Evolutionary conservation across 2,888 invertebrate genomes (phyloP).

Genomic region (Callyntrura sp.): DNA sequence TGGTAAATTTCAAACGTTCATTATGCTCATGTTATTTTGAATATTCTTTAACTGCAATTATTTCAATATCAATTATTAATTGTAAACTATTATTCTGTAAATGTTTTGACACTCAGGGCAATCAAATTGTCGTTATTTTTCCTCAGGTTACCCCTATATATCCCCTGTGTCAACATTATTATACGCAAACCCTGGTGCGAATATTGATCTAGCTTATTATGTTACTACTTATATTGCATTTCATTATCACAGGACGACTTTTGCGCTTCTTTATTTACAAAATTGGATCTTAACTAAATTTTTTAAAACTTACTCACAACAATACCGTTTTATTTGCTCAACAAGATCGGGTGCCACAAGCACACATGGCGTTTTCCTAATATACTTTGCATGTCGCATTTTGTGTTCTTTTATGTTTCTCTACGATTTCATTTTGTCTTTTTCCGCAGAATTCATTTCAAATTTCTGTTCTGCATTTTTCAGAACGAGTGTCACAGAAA

Average conservation of each 20-base stretch:
- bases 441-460: not conserved
- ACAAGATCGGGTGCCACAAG: slow-evolving; percentile 40
- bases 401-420: not conserved
- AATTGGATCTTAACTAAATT: slow-evolving; percentile 42
- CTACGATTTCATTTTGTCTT: not conserved
- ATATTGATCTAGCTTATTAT: too few relatives aligned
- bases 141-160: slow-evolving; percentile 45
- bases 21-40: not conserved
- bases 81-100: not conserved
- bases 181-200: slow-evolving; percentile 22
- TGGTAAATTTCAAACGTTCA: slow-evolving; percentile 30
- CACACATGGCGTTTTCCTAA: slow-evolving; percentile 14
- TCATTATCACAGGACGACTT: slow-evolving; percentile 16
- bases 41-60: not conserved
- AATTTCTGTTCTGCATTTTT: not conserved
- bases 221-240: too few relatives aligned
- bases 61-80: not conserved
- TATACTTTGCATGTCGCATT: slow-evolving; percentile 3
- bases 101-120: slow-evolving; percentile 19
- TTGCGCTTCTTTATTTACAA: slow-evolving; percentile 35
- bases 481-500: slow-evolving; percentile 50
- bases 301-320: slow-evolving; percentile 55
- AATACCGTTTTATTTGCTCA: slow-evolving; percentile 47
- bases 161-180: not conserved
- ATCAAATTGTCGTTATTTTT: slow-evolving; percentile 15